A percentile compares a stretch with the other conserved stretches of the same genome.
Conservation (phyloP, 2,888 invertebrate species). For the Eudasyphora cyanicolor region DNA sequence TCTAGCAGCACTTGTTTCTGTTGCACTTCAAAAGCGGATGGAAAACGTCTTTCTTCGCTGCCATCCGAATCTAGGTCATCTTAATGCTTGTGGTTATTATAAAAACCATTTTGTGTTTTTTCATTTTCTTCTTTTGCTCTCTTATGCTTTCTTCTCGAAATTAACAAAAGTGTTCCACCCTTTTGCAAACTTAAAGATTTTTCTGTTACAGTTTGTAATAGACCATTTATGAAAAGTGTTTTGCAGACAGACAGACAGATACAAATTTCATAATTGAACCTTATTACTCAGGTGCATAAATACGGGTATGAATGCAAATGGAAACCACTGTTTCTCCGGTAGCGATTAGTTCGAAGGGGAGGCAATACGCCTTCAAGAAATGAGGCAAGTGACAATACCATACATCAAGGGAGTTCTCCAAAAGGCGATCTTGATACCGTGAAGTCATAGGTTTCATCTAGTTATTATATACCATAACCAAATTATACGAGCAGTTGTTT, state of each 20-base stretch:
- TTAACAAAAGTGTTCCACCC: slow-evolving; percentile 22
- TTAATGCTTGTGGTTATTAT: slow-evolving; percentile 48
- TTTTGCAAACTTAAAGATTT: slow-evolving; percentile 31
- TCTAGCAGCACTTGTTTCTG: slow-evolving; percentile 33
- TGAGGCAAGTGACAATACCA: too few species aligned
- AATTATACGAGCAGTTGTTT: too few species aligned
- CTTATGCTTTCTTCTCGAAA: neutral
- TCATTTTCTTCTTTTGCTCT: neutral
- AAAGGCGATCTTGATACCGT: too few species aligned
- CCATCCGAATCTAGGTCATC: slow-evolving; percentile 56
- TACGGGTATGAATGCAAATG: neutral
- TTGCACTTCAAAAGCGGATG: slow-evolving; percentile 39
- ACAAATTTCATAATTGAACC: slow-evolving; percentile 1
- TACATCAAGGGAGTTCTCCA: too few species aligned
- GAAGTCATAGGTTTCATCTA: too few species aligned
- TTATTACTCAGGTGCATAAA: neutral
- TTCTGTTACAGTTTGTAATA: slow-evolving; percentile 8
- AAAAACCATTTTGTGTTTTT: slow-evolving; percentile 25
- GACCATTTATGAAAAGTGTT: slow-evolving; percentile 34
- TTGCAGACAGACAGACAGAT: slow-evolving; percentile 4
- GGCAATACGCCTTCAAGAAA: too few species aligned
- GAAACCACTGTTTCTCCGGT: neutral
- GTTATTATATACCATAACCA: too few species aligned
- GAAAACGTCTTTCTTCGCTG: slow-evolving; percentile 33
- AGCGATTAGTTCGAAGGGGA: too few species aligned